phyloP scores from a whole-genome alignment of 2,113 vertebrate genomes.

The Cololabis saira region DNA sequence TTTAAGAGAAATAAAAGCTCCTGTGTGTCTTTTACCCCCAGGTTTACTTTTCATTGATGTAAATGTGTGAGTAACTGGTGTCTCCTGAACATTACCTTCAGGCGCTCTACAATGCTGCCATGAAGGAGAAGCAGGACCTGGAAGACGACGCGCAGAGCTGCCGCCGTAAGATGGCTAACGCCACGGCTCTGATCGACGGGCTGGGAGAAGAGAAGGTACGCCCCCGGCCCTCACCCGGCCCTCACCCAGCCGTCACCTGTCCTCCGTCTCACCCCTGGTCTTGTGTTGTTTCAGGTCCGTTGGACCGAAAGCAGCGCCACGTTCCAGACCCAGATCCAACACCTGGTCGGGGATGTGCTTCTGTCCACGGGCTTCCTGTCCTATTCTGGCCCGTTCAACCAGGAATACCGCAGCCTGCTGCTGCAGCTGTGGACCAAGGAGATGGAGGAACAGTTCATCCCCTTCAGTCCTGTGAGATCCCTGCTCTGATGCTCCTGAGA shows the following conservation, averaged over 20 bases:
- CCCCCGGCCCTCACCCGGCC: too few relatives aligned
- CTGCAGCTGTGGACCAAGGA: slow-evolving; percentile 84
- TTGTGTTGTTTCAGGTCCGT: slow-evolving; percentile 72
- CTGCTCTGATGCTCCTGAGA: too few relatives aligned
- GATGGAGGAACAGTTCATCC: slow-evolving; percentile 76
- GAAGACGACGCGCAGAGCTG: slow-evolving; percentile 82
- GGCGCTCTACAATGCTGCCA: slow-evolving; percentile 79
- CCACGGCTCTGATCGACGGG: too few relatives aligned
- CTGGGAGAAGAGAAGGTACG: too few relatives aligned
- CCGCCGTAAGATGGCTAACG: too few relatives aligned
- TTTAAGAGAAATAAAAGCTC: too few relatives aligned
- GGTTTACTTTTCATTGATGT: too few relatives aligned
- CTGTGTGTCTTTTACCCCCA: too few relatives aligned
- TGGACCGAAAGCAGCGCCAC: slow-evolving; percentile 86
- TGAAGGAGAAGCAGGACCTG: slow-evolving; percentile 90
- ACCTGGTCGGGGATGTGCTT: slow-evolving; percentile 77
- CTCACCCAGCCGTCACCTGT: background rate
- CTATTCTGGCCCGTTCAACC: slow-evolving; percentile 94
- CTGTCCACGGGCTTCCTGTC: slow-evolving; percentile 94
- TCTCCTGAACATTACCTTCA: too few relatives aligned
- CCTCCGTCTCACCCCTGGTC: background rate
- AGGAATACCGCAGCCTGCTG: slow-evolving; percentile 82
- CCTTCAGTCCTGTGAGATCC: slow-evolving; percentile 34
- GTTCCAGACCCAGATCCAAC: slow-evolving; percentile 83
- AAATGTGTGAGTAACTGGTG: too few relatives aligned